Evolutionary conservation across 2,797 vertebrate genomes (phyloP), one percentile per base, ranked within the genome.

Genomic region (Danio aesculapii): DNA sequence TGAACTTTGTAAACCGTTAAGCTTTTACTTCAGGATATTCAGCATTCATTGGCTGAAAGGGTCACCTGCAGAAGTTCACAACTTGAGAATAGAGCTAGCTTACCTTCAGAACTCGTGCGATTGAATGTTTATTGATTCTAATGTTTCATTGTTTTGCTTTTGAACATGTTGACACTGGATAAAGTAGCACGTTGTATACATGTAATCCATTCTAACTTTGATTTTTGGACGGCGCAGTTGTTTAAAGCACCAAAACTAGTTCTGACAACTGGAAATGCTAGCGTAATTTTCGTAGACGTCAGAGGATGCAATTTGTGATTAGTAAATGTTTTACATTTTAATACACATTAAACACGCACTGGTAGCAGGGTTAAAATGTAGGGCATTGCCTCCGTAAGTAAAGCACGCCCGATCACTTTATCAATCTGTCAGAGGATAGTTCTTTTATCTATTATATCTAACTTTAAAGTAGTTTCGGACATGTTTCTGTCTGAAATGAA

Each of bases 401-500:
- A 52, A 70, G 44, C 43, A 68, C 43, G 17, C 12, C 6, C 6
- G 61, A 17, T 11, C n/a, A 2, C 50, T 53, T 30, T 39, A 50
- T 6, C 16, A 59, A 49, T 8, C 30, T 30, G 13, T 11, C 2
- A 75, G 4, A 3, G 7, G 58, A 63, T n/a, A 57, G 41, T 77
- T n/a, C 0, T 49, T 59, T 68, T 41, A 5, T 30, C 30, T 30
- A 30, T 49, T 39, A 50, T 41, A 8, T 8, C 10, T 17, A 64
- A 58, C 52, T 58, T 53, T 16, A 49, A 76, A 75, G 58, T 74
- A 10, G 59, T 13, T 41, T 17, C 17, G 19, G n/a, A 12, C 19
- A 53, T 10, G 39, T 82, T 71, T 49, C 69, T 30, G 6, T 41
- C 11, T 84, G 75, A 81, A 78, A 79, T 84, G 9, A 77, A 86